Conservation (phyloP, 2,888 invertebrate species). For the Sminthurides aquaticus region DNA sequence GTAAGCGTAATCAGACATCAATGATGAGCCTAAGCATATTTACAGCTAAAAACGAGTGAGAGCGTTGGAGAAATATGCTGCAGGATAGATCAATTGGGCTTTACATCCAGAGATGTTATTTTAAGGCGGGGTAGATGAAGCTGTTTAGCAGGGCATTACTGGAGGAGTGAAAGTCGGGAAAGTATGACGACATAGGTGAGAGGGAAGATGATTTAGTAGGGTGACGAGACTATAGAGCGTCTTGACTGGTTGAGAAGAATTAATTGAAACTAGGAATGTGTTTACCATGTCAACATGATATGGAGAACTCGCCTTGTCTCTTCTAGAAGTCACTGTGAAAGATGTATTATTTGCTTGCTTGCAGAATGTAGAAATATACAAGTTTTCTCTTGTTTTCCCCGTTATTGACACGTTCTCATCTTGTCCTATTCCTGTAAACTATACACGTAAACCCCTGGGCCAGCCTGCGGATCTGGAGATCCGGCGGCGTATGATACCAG, state of each 20-base stretch:
- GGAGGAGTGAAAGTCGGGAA: neutral
- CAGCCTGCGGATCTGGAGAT: no score
- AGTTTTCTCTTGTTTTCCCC: neutral
- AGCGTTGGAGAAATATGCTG: no score
- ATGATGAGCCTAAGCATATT: no score
- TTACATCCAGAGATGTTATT: neutral
- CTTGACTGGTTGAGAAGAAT: no score
- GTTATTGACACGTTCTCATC: neutral
- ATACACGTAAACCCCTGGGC: no score
- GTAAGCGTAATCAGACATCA: no score
- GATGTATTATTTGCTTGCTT: neutral
- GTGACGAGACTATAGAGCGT: no score
- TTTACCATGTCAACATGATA: constrained; percentile 6
- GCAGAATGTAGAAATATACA: neutral
- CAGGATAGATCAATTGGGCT: no score
- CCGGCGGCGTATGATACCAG: no score
- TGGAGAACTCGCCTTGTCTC: neutral
- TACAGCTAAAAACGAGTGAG: no score
- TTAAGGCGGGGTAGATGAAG: no score
- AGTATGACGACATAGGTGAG: neutral
- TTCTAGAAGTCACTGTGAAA: neutral
- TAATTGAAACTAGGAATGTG: neutral
- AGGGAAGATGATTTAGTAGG: neutral
- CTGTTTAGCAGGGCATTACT: neutral
- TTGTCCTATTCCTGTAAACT: no score